Percentiles rank a stretch among this genome's conserved stretches.
Conservation (phyloP, 2,888 invertebrate species). For the Pristionchus arcanus region DNA sequence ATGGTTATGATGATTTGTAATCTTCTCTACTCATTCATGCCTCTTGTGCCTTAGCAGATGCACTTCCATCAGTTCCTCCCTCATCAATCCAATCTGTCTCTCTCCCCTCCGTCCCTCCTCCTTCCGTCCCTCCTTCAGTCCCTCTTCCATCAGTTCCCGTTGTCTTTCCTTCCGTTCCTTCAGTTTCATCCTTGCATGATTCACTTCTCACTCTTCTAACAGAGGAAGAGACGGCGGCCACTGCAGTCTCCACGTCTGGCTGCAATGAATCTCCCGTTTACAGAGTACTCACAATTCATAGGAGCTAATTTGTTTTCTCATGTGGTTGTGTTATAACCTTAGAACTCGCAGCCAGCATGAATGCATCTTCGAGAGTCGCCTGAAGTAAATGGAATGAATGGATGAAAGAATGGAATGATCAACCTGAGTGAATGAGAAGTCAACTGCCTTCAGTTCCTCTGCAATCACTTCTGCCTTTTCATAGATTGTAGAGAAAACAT, state of each 20-base stretch:
- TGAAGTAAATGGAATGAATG: not conserved
- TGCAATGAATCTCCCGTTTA: not conserved
- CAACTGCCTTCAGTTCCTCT: not conserved
- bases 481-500: not conserved
- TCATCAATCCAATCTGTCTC: too few species aligned
- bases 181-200: not conserved
- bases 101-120: not conserved
- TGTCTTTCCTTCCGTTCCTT: not conserved
- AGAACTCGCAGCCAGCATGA: conserved; percentile 8
- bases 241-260: conserved; percentile 22
- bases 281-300: not conserved
- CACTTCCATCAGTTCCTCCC: not conserved
- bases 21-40: not conserved
- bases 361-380: conserved; percentile 40
- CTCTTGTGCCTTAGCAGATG: not conserved
- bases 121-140: not conserved
- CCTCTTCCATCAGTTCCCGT: not conserved
- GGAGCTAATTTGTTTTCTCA: not conserved
- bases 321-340: not conserved
- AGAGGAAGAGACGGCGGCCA: not conserved
- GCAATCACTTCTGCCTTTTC: not conserved
- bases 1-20: not conserved
- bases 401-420: not conserved
- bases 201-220: not conserved
- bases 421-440: conserved; percentile 43